These are phyloP conservation scores for Eutrigla gurnardus DNA, from an alignment of 2,797 vertebrate species.

Conservation along the genomic window DNA sequence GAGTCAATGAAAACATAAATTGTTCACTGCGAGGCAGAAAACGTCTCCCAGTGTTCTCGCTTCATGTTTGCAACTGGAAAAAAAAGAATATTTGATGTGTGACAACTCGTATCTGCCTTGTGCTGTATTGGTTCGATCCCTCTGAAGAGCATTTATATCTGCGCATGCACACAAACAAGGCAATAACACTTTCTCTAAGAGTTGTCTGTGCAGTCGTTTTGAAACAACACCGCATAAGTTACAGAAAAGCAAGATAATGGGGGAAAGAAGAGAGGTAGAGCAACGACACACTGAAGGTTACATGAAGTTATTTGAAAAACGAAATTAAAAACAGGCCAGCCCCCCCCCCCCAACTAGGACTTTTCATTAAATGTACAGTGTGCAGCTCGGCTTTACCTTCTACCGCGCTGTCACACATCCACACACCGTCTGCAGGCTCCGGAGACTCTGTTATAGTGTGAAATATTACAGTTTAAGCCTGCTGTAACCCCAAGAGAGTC, in stretches of 20 bases:
- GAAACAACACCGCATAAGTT: not conserved
- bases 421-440: not conserved
- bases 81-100: not conserved
- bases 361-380: not conserved
- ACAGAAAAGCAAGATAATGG: not conserved
- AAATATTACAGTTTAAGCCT: not conserved
- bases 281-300: not conserved
- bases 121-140: not conserved
- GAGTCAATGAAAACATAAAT: conserved; percentile 3
- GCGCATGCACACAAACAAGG: not conserved
- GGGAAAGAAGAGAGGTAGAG: not conserved
- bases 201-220: not conserved
- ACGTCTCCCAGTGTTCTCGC: not conserved
- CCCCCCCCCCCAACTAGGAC: not conserved
- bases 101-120: not conserved
- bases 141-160: not conserved
- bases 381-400: not conserved
- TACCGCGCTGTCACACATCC: not conserved
- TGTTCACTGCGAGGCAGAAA: not conserved
- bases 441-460: not conserved
- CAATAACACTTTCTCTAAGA: conserved; percentile 1
- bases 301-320: conserved; percentile 6
- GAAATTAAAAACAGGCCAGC: not conserved
- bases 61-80: not conserved
- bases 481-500: not conserved